phyloP scores from a whole-genome alignment of 2,797 vertebrate species.

The Acanthurus tractus region DNA sequence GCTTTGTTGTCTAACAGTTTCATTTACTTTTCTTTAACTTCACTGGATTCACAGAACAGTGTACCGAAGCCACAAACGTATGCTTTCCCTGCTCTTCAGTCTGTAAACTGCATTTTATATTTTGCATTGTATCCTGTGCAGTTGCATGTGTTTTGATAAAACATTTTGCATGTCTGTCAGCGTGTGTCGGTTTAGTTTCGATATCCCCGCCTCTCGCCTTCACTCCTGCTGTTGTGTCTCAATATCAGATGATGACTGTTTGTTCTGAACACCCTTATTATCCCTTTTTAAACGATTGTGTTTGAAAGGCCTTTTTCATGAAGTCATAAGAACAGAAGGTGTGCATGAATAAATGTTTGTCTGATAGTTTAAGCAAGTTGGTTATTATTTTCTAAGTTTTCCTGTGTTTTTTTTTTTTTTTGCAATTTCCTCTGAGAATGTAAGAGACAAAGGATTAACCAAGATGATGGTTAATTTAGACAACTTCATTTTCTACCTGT shows the following conservation, averaged over 20 bases:
- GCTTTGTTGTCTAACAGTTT: too few species aligned
- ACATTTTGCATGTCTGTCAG: conserved; percentile 28
- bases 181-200: conserved; percentile 21
- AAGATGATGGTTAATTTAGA: background rate
- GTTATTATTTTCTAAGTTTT: background rate
- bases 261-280: conserved; percentile 13
- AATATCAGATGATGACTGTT: conserved; percentile 18
- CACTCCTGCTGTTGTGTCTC: conserved; percentile 39
- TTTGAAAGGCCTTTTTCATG: background rate
- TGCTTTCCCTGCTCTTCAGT: too few species aligned
- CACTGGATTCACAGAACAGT: too few species aligned
- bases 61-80: too few species aligned
- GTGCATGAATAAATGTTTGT: background rate
- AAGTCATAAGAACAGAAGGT: background rate
- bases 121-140: background rate
- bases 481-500: conserved; percentile 7
- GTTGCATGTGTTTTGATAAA: background rate
- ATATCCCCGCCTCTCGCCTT: conserved; percentile 22
- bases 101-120: background rate
- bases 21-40: too few species aligned
- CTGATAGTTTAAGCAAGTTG: too few species aligned
- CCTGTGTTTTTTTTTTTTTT: background rate
- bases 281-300: conserved; percentile 5
- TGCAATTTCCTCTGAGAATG: background rate
- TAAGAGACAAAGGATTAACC: background rate